These are phyloP conservation scores for Pomacea canaliculata DNA, from an alignment of 2,888 invertebrate genomes.

Conservation along the genomic window DNA sequence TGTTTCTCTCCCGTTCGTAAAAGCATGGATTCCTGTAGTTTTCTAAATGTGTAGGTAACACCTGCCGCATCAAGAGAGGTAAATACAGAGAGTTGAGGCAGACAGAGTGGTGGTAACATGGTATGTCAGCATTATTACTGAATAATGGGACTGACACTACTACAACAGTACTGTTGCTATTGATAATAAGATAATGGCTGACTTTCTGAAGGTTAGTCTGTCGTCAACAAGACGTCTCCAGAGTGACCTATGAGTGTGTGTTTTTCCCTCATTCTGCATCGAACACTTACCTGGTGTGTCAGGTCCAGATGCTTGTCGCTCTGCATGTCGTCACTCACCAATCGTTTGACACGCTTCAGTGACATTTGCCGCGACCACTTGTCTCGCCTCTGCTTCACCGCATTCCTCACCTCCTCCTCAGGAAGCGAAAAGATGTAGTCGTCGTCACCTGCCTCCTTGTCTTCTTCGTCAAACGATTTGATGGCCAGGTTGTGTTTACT, in stretches of 20 bases:
- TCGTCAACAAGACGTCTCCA: too few species aligned
- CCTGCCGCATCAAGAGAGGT: neutral
- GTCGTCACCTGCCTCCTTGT: too few species aligned
- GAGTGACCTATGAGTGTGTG: too few species aligned
- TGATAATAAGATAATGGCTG: too few species aligned
- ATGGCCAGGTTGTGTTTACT: neutral
- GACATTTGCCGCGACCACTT: neutral
- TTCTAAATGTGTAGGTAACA: neutral
- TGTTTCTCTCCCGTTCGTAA: neutral
- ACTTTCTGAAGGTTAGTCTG: too few species aligned
- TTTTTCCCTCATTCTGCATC: neutral
- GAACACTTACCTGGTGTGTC: neutral
- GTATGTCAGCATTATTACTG: too few species aligned
- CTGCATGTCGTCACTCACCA: neutral
- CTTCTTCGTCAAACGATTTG: too few species aligned
- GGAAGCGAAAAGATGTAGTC: too few species aligned
- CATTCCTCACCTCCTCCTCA: neutral
- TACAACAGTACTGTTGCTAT: too few species aligned
- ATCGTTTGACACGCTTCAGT: neutral
- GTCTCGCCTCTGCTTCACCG: neutral
- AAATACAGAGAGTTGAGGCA: neutral
- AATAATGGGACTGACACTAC: too few species aligned
- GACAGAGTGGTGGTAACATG: neutral
- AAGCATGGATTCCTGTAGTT: conserved; percentile 16
- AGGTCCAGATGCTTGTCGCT: neutral